Evolutionary conservation across 2,797 vertebrate genomes (phyloP), one percentile per base, ranked within the genome.

Genomic region (Choloepus didactylus): DNA sequence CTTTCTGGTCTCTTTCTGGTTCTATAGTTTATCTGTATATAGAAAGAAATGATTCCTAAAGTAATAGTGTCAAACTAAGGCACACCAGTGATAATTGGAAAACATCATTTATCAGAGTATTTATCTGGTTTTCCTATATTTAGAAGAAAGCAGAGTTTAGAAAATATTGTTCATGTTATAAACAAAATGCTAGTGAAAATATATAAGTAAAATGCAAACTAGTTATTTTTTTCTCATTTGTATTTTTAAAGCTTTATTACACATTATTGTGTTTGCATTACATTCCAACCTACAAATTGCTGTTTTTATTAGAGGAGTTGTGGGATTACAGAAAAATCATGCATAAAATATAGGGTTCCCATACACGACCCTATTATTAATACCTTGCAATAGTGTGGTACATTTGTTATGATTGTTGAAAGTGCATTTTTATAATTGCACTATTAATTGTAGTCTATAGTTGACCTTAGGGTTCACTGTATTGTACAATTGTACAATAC

Each of bases 191-290:
- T 6, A 56, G 0, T 93, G n/a, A 86, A 73, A 82, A 18, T 46
- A n/a, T 1, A 2, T 60, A 69, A 79, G 27, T 73, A 85, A 75
- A 76, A 60, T 73, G 19, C 59, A 89, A 89, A 64, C 15, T 35
- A 35, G 35, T 81, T 87, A 16, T 8, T 10, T 62, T 54, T 84
- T 94, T 93, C 21, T 94, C 77, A 23, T 7, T 75, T 54, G 38
- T 89, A 25, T 54, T 49, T 93, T 91, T 67, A 83, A 35, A 75
- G 4, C 9, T 91, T 95, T 79, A 35, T 64, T 90, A 82, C 79
- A 3, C 6, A 49, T 2, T 56, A 2, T 31, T 81, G 5, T 27
- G 4, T 4, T 95, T 81, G 25, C 9, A 31, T 87, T 62, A 38
- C 38, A 49, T 89, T 92, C 85, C n/a, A 81, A 31, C 9, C 38